phyloP scores from a whole-genome alignment of 2,888 invertebrate genomes.

The Ornithoptera alexandrae region DNA sequence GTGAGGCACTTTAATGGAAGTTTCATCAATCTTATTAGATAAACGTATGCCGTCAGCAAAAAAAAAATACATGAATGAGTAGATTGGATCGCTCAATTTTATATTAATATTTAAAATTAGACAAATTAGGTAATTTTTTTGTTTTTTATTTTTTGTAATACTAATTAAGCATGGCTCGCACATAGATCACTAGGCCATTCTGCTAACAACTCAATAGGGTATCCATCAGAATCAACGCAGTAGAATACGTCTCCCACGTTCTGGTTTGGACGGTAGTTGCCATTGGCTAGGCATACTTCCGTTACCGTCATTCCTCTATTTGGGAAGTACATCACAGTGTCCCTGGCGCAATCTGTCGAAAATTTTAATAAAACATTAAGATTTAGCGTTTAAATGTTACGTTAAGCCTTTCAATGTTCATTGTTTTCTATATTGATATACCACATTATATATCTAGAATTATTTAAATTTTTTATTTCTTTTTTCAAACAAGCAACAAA shows the following conservation, averaged over 20 bases:
- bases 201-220: conserved; percentile 46
- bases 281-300: conserved; percentile 74
- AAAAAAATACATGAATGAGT: not conserved
- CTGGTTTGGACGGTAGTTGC: conserved; percentile 81
- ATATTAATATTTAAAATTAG: not conserved
- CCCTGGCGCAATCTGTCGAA: conserved; percentile 82
- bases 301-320: conserved; percentile 69
- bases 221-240: conserved; percentile 83
- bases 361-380: not conserved
- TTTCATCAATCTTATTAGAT: not conserved
- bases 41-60: not conserved
- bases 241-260: conserved; percentile 72
- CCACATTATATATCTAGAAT: no score
- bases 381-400: not conserved
- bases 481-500: no score
- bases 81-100: not conserved
- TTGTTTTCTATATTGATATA: no score
- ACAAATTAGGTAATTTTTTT: not conserved
- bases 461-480: no score
- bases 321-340: conserved; percentile 72
- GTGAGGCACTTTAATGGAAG: no score
- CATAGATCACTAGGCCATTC: conserved; percentile 48
- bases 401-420: not conserved
- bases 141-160: not conserved
- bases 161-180: conserved; percentile 38